phyloP scores from a whole-genome alignment of 2,888 invertebrate genomes.

The Hypena proboscidalis region DNA sequence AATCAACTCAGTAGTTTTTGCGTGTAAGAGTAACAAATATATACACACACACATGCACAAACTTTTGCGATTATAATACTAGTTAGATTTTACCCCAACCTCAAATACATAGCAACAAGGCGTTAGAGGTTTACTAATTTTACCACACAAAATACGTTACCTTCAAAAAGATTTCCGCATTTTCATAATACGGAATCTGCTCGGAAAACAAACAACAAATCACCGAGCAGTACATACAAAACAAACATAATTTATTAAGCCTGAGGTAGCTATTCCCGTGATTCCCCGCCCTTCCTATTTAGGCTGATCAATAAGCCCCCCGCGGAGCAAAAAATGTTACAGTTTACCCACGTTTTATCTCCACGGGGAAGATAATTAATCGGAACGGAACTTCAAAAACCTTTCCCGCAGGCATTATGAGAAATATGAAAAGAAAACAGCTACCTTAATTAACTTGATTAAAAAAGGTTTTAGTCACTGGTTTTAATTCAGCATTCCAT shows the following conservation, averaged over 20 bases:
- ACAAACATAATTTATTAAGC: constrained; percentile 36
- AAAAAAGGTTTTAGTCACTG: constrained; percentile 25
- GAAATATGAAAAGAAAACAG: constrained; percentile 51
- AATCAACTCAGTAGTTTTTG: too few species aligned
- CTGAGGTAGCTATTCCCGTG: constrained; percentile 29
- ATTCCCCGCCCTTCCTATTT: constrained; percentile 51
- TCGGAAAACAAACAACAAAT: constrained; percentile 27
- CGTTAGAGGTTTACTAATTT: too few species aligned
- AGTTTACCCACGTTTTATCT: constrained; percentile 51
- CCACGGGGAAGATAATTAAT: constrained; percentile 64
- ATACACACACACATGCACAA: too few species aligned
- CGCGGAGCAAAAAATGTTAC: constrained; percentile 58
- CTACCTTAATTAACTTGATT: constrained; percentile 31
- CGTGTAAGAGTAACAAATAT: too few species aligned
- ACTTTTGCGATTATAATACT: too few species aligned
- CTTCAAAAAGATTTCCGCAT: too few species aligned
- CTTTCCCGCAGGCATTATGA: constrained; percentile 49
- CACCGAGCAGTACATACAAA: constrained; percentile 26
- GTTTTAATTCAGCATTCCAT: constrained; percentile 30
- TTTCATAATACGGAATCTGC: too few species aligned
- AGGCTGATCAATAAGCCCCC: constrained; percentile 58
- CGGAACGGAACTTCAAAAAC: constrained; percentile 62
- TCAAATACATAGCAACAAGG: too few species aligned
- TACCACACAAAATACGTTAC: too few species aligned
- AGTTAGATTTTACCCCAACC: too few species aligned